Evolutionary conservation across 2,888 invertebrate genomes (phyloP).

Genomic region (Hypomecis atomaria): DNA sequence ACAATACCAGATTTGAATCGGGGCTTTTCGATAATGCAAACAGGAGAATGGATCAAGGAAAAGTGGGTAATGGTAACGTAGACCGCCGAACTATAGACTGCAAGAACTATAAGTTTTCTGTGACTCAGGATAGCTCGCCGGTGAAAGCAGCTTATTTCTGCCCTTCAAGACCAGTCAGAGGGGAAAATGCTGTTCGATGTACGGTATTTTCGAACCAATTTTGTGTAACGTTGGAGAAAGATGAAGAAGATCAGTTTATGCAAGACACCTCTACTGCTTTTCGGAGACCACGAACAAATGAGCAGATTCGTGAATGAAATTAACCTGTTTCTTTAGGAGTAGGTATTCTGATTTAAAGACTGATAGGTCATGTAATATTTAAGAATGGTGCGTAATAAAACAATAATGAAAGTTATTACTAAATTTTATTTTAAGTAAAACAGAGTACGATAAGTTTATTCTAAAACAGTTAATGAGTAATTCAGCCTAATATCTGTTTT

Average conservation of each 20-base stretch:
- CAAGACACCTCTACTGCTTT: slow-evolving; percentile 57
- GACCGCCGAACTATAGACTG: slow-evolving; percentile 62
- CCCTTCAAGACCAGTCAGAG: slow-evolving; percentile 65
- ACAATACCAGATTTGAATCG: slow-evolving; percentile 51
- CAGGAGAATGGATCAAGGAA: slow-evolving; percentile 50
- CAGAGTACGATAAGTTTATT: too few relatives aligned
- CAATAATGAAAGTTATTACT: background rate
- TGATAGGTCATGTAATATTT: slow-evolving; percentile 25
- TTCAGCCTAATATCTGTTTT: slow-evolving; percentile 2
- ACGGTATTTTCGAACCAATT: slow-evolving; percentile 78
- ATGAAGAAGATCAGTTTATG: slow-evolving; percentile 69
- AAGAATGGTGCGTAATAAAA: slow-evolving; percentile 16
- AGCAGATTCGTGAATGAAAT: slow-evolving; percentile 5
- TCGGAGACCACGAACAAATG: slow-evolving; percentile 60
- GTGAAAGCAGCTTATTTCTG: slow-evolving; percentile 72
- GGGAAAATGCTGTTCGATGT: slow-evolving; percentile 63
- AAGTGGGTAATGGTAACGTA: slow-evolving; percentile 18
- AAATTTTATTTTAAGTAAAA: slow-evolving; percentile 1
- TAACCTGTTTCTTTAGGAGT: background rate
- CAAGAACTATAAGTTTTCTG: slow-evolving; percentile 75
- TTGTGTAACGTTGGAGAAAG: slow-evolving; percentile 71
- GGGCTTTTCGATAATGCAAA: slow-evolving; percentile 56
- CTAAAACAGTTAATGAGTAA: background rate
- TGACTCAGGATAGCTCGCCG: slow-evolving; percentile 65
- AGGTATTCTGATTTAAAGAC: slow-evolving; percentile 22